Percentiles rank a stretch among this genome's conserved stretches.
These are phyloP conservation scores for Sarcophilus harrisii DNA, from an alignment of 2,797 vertebrate species.

Conservation along the genomic window DNA sequence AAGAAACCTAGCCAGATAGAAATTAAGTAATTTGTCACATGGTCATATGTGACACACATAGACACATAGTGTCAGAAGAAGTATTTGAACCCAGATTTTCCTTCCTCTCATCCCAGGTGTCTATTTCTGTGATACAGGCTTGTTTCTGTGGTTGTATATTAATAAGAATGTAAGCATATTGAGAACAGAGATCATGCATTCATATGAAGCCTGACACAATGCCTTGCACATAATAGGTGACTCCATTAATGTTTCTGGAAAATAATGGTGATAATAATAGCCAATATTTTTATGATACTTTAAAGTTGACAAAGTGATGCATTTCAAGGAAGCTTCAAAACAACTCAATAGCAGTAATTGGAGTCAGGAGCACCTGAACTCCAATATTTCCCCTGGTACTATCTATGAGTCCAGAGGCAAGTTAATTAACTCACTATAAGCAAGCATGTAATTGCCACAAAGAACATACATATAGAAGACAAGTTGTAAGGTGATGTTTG, in stretches of 20 bases:
- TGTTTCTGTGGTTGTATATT: background rate
- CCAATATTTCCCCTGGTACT: background rate
- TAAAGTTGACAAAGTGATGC: background rate
- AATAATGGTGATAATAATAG: background rate
- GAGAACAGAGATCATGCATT: background rate
- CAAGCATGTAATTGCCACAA: background rate
- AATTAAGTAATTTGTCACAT: background rate
- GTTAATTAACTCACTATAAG: background rate
- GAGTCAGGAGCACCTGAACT: background rate
- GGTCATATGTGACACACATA: background rate
- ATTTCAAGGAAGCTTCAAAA: background rate
- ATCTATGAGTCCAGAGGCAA: background rate
- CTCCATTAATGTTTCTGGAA: background rate
- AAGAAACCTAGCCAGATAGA: background rate
- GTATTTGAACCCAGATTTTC: background rate
- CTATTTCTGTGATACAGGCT: background rate
- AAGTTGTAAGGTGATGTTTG: background rate
- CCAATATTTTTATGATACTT: background rate
- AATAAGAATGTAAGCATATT: background rate
- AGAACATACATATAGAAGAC: background rate
- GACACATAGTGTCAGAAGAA: background rate
- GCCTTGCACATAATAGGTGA: background rate
- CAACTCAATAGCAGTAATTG: background rate
- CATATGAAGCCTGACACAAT: background rate
- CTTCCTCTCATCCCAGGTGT: background rate